Conservation (phyloP, 2,797 vertebrate genomes). For the Antennarius maculatus region DNA sequence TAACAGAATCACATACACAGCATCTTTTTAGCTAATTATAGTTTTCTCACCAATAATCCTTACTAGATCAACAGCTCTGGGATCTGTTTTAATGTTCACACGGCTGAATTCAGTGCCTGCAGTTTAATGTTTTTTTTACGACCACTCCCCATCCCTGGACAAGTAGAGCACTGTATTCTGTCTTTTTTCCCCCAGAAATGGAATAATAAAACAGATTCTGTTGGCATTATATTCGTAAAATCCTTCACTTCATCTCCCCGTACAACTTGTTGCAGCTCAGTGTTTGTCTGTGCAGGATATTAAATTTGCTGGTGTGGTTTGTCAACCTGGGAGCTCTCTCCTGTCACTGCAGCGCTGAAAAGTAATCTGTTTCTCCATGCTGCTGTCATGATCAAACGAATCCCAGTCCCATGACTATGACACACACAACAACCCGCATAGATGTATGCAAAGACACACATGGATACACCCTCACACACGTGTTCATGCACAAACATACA, state of each 20-base stretch:
- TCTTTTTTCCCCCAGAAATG: neutral
- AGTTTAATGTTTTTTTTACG: constrained; percentile 26
- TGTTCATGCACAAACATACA: neutral
- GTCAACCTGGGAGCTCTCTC: constrained; percentile 62
- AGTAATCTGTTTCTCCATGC: constrained; percentile 73
- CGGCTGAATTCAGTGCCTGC: constrained; percentile 12
- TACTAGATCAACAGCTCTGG: constrained; percentile 19
- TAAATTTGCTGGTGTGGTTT: constrained; percentile 58
- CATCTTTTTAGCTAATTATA: constrained; percentile 19
- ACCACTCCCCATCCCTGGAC: constrained; percentile 3
- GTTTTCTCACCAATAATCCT: constrained; percentile 16
- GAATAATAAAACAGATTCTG: constrained; percentile 38
- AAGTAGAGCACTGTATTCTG: neutral
- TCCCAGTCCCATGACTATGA: constrained; percentile 58
- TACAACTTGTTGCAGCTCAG: constrained; percentile 11
- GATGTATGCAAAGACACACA: constrained; percentile 41
- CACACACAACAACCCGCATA: constrained; percentile 48
- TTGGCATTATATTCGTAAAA: constrained; percentile 36
- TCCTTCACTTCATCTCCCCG: constrained; percentile 35
- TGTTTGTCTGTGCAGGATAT: constrained; percentile 53
- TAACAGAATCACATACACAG: constrained; percentile 3
- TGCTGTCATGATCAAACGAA: constrained; percentile 69
- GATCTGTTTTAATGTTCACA: constrained; percentile 31
- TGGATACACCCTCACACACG: constrained; percentile 11
- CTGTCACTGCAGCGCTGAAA: constrained; percentile 53